These are phyloP conservation scores for Pseudorectes ferrugineus DNA, from an alignment of 2,113 vertebrate species.

Conservation along the genomic window DNA sequence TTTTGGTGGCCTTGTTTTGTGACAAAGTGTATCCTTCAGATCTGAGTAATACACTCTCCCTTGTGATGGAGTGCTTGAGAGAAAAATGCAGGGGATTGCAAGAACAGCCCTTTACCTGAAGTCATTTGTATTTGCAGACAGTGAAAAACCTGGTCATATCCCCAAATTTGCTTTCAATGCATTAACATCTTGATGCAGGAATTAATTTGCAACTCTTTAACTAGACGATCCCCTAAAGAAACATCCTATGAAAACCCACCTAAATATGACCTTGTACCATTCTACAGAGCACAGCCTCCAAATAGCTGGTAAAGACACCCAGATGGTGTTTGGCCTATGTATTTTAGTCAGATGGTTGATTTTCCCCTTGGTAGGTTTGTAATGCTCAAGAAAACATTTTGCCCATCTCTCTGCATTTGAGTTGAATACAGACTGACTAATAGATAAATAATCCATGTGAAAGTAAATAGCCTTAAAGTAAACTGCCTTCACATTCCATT, in stretches of 20 bases:
- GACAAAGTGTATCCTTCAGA: conserved; percentile 58
- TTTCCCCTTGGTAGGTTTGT: conserved; percentile 74
- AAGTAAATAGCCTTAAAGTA: conserved; percentile 79
- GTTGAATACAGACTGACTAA: conserved; percentile 78
- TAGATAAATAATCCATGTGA: conserved; percentile 75
- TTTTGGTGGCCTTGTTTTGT: conserved; percentile 56
- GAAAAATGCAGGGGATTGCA: conserved; percentile 26
- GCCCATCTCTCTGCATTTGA: conserved; percentile 78
- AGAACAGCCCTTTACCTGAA: conserved; percentile 61
- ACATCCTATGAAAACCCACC: conserved; percentile 57
- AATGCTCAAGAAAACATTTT: conserved; percentile 77
- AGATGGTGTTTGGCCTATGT: conserved; percentile 71
- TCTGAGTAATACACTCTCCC: conserved; percentile 44
- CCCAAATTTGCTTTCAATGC: conserved; percentile 53
- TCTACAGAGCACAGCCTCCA: conserved; percentile 72
- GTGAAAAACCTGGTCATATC: conserved; percentile 57
- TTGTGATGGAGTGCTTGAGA: not conserved
- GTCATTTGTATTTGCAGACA: conserved; percentile 38
- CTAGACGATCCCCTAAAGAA: conserved; percentile 61
- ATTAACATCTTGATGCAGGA: conserved; percentile 59
- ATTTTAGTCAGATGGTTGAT: conserved; percentile 77
- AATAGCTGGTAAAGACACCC: conserved; percentile 67
- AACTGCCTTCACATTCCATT: conserved; percentile 82
- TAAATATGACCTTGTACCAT: conserved; percentile 69
- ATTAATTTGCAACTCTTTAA: conserved; percentile 63